Conservation (phyloP, 1,140 invertebrate genomes). For the Camponotus vicinus region DNA sequence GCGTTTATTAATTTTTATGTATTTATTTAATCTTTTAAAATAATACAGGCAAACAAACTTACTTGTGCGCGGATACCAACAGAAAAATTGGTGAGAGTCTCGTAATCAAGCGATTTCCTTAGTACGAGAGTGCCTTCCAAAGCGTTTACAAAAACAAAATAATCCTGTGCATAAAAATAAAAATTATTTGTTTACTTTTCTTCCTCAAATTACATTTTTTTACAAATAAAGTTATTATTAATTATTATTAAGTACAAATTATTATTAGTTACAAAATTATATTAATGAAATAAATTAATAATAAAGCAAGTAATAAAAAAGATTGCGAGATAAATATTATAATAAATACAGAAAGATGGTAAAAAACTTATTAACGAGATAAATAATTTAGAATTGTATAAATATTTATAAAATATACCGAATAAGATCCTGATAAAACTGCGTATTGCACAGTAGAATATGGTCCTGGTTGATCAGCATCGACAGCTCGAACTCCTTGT, state of each 20-base stretch:
- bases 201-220: not conserved
- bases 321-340: not conserved
- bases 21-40: not conserved
- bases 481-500: slow-evolving; percentile 92
- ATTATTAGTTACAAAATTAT: not conserved
- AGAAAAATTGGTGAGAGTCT: slow-evolving; percentile 93
- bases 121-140: slow-evolving; percentile 95
- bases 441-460: slow-evolving; percentile 96
- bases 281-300: not conserved
- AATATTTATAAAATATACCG: slow-evolving; percentile 86
- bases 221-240: not conserved
- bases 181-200: not conserved
- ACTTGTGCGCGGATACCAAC: slow-evolving; percentile 92
- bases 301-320: not conserved
- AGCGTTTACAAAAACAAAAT: slow-evolving; percentile 93
- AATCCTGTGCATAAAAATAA: slow-evolving; percentile 87
- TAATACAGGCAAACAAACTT: slow-evolving; percentile 48
- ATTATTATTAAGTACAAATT: too few species aligned
- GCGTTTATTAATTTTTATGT: too few species aligned
- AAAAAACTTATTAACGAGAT: not conserved
- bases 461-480: slow-evolving; percentile 95
- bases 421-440: slow-evolving; percentile 92
- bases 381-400: not conserved
- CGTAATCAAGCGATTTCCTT: slow-evolving; percentile 93
- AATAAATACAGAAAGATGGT: not conserved